Evolutionary conservation across 2,888 invertebrate species (phyloP).

Genomic region (Nephrocerus scutellatus): DNA sequence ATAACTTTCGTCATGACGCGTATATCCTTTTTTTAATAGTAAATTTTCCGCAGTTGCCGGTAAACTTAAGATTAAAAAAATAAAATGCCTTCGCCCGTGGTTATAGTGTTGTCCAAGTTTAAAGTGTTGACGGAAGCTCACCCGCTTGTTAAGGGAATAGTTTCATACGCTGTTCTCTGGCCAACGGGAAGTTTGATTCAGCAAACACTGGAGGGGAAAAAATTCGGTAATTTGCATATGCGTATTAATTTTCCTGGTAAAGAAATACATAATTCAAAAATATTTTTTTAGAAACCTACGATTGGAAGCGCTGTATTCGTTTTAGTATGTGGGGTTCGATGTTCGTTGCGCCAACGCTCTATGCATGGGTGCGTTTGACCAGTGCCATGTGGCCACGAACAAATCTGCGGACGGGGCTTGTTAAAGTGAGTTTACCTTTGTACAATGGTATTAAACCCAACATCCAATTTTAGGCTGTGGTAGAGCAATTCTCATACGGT

Average conservation of each 20-base stretch:
- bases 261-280: neutral
- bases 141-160: conserved; percentile 53
- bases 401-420: conserved; percentile 61
- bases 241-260: too few relatives aligned
- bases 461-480: conserved; percentile 50
- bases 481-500: conserved; percentile 69
- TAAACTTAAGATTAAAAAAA: conserved; percentile 19
- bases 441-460: too few relatives aligned
- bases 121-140: conserved; percentile 26
- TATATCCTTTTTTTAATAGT: too few relatives aligned
- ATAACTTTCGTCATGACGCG: too few relatives aligned
- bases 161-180: conserved; percentile 62
- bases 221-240: conserved; percentile 56
- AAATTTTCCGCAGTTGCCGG: too few relatives aligned
- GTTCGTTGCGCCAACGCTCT: conserved; percentile 73
- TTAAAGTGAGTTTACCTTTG: conserved; percentile 53
- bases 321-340: conserved; percentile 70
- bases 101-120: conserved; percentile 19
- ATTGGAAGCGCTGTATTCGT: conserved; percentile 61
- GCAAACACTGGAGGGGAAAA: conserved; percentile 61
- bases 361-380: conserved; percentile 69
- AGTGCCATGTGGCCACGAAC: conserved; percentile 68
- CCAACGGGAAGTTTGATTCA: conserved; percentile 67
- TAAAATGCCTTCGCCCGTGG: too few relatives aligned
- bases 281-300: conserved; percentile 50